Evolutionary conservation across 2,888 invertebrate genomes (phyloP), one percentile per base, ranked within the genome.

Genomic region (Nomada lathburiana): DNA sequence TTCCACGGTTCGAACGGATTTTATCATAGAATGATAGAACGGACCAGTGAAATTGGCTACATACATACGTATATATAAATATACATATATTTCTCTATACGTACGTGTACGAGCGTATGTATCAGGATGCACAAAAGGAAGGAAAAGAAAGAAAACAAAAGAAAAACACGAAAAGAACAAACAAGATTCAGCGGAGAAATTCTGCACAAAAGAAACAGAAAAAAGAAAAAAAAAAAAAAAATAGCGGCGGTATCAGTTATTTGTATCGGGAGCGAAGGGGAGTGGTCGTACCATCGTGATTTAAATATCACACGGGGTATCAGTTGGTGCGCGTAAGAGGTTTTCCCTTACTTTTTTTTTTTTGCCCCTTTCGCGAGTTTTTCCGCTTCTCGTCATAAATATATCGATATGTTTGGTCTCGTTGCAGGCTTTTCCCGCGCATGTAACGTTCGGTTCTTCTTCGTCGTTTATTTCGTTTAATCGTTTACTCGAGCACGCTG

Each of bases 121-220:
- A 76, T 84, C 82, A 70, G 84, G 79, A 80, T 86, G 86, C 86
- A 86, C 87, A 84, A 86, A 84, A 74, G 18, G 60, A 29, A 29
- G 26, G 26, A 26, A 26, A 26, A 2, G 26, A 26, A 26, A 26
- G 2, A 2, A 29, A 29, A 36, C n/a, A 29, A 36, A 73, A 70
- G 10, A 20, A 13, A 64, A 5, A 18, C 47, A 52, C 29, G 29
- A 7, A 29, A 29, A 29, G 29, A 29, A 7, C 29, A 7, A 29
- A 7, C 36, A 36, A 36, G 36, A 36, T 81, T 67, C 47, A 82
- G 82, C 76, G 73, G 76, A 84, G 79, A 68, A 85, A 77, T 87
- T 80, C 85, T 85, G 86, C 86, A 86, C 86, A 86, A 86, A 84
- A 62, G n/a, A 59, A 86, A 86, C 82, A 59, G 16, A 59, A 36